These are phyloP conservation scores for Piscicola geometra DNA, from an alignment of 2,888 invertebrate species.

Conservation along the genomic window DNA sequence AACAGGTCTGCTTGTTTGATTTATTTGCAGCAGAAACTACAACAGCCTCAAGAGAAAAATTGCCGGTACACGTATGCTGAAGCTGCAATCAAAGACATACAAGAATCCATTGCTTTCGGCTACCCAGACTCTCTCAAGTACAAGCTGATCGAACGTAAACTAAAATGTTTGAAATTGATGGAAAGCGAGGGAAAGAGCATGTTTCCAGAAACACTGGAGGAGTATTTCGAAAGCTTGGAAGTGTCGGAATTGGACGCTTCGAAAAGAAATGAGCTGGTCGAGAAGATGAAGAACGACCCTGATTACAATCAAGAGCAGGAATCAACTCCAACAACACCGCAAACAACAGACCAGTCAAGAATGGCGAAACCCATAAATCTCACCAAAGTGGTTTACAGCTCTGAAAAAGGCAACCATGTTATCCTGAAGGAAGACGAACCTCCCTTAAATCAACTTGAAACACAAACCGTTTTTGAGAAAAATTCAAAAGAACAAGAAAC, in stretches of 20 bases:
- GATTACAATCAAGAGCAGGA: background rate
- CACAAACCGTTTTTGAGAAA: too few species aligned
- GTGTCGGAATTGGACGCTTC: constrained; percentile 35
- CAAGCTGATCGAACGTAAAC: constrained; percentile 66
- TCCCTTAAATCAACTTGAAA: too few species aligned
- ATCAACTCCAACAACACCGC: too few species aligned
- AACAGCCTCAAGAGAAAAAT: constrained; percentile 41
- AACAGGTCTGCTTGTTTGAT: constrained; percentile 48
- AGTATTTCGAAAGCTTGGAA: constrained; percentile 17
- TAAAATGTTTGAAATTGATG: constrained; percentile 61
- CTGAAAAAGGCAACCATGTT: background rate
- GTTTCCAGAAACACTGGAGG: constrained; percentile 31
- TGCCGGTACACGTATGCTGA: constrained; percentile 31
- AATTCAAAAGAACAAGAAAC: too few species aligned
- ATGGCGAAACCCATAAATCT: background rate
- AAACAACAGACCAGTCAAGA: too few species aligned
- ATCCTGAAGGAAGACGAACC: background rate
- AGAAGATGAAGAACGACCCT: constrained; percentile 17
- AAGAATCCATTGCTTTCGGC: constrained; percentile 56
- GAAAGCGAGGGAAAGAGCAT: constrained; percentile 8
- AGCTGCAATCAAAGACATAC: constrained; percentile 47
- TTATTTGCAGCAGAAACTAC: background rate
- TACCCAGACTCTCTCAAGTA: constrained; percentile 64
- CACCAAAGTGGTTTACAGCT: background rate
- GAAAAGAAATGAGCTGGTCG: constrained; percentile 39